Evolutionary conservation across 2,113 vertebrate genomes (phyloP).

Genomic region (Neotoma lepida): DNA sequence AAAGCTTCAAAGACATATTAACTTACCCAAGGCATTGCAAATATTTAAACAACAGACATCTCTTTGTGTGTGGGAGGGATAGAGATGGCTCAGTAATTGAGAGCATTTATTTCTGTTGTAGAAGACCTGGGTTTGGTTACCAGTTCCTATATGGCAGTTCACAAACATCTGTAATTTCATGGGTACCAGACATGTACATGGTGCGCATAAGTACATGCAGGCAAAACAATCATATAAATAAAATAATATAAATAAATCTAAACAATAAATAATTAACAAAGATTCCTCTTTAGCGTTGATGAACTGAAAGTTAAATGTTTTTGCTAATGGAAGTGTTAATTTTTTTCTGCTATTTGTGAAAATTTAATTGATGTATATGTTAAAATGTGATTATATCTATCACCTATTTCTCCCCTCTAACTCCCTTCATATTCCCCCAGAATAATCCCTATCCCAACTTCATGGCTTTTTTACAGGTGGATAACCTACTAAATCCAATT

Average conservation of each 20-base stretch:
- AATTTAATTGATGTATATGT: neutral
- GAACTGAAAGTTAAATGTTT: neutral
- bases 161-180: neutral
- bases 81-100: neutral
- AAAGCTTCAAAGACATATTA: conserved; percentile 30
- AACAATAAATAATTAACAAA: neutral
- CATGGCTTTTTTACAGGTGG: neutral
- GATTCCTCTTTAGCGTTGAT: neutral
- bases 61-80: neutral
- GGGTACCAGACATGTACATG: neutral
- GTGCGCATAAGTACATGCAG: neutral
- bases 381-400: neutral
- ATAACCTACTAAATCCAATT: neutral
- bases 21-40: neutral
- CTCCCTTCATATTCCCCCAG: neutral
- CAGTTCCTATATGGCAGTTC: neutral
- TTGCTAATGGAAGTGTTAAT: neutral
- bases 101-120: neutral
- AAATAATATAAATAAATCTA: neutral
- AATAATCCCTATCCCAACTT: neutral
- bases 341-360: neutral
- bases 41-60: neutral
- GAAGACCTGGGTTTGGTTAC: neutral
- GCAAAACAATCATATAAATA: neutral
- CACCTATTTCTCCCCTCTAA: neutral